Evolutionary conservation across 2,888 invertebrate genomes (phyloP).

Genomic region (Diaprepes abbreviatus): DNA sequence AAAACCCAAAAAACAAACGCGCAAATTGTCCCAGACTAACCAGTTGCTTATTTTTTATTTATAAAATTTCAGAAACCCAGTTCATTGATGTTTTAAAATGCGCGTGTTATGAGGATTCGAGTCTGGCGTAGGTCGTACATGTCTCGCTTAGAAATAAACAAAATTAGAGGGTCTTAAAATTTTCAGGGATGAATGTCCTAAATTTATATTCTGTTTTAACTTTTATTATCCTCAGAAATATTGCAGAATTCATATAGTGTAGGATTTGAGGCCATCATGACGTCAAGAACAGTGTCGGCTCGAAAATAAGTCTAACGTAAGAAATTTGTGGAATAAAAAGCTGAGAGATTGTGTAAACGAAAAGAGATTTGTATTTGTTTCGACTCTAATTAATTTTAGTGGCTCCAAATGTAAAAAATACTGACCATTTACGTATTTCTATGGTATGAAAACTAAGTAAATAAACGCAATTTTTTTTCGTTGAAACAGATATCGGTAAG

Average conservation of each 20-base stretch:
- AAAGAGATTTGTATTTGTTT: too few relatives aligned
- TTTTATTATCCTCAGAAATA: neutral
- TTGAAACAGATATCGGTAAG: too few relatives aligned
- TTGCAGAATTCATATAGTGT: too few relatives aligned
- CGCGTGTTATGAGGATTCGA: neutral
- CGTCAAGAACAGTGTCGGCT: neutral
- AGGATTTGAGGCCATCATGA: neutral
- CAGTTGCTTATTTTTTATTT: conserved; percentile 2
- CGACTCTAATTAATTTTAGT: too few relatives aligned
- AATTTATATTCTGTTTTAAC: neutral
- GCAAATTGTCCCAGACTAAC: neutral
- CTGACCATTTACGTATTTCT: too few relatives aligned
- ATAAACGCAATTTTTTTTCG: too few relatives aligned
- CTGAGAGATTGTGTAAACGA: too few relatives aligned
- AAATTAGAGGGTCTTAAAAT: neutral
- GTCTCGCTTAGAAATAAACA: neutral
- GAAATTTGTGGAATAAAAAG: too few relatives aligned
- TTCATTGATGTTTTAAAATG: neutral
- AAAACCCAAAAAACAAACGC: neutral
- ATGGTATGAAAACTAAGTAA: too few relatives aligned
- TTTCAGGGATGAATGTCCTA: neutral
- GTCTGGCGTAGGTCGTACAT: neutral
- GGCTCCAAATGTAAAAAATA: too few relatives aligned
- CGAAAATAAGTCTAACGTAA: too few relatives aligned
- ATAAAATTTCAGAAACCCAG: neutral